A percentile compares a stretch with the other conserved stretches of the same genome.
Conservation (phyloP, 2,888 invertebrate genomes). For the Tenthredo amoena region DNA sequence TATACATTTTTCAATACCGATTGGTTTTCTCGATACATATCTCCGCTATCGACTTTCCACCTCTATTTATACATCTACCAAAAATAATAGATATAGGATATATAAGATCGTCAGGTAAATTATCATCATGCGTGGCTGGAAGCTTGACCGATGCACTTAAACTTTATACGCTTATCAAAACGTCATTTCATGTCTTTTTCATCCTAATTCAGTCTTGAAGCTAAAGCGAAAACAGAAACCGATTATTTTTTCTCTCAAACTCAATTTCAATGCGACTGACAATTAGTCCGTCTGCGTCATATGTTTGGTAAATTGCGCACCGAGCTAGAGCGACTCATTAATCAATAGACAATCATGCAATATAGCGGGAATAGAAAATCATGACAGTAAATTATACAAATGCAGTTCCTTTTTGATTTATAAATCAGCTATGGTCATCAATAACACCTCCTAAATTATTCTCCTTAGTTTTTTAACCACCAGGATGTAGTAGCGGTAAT, state of each 20-base stretch:
- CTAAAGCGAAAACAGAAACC: background rate
- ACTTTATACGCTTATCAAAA: background rate
- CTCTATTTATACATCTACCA: background rate
- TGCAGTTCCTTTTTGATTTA: background rate
- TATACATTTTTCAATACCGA: background rate
- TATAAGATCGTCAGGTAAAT: conserved; percentile 40
- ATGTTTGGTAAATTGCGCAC: conserved; percentile 11
- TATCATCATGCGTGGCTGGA: background rate
- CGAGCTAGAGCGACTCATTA: background rate
- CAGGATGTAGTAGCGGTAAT: background rate
- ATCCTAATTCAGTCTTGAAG: background rate
- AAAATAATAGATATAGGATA: conserved; percentile 28
- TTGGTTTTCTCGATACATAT: background rate
- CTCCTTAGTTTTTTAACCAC: background rate
- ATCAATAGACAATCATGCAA: conserved; percentile 4
- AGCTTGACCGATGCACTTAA: background rate
- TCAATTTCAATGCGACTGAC: background rate
- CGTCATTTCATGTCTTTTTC: background rate
- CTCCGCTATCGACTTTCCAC: background rate
- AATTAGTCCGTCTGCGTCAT: conserved; percentile 18
- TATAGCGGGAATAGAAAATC: background rate
- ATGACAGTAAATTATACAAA: background rate
- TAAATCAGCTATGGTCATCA: background rate
- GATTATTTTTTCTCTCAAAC: background rate
- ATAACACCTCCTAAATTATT: background rate